Conservation (phyloP, 2,888 invertebrate genomes). For the Megaustenia siamemsis region DNA sequence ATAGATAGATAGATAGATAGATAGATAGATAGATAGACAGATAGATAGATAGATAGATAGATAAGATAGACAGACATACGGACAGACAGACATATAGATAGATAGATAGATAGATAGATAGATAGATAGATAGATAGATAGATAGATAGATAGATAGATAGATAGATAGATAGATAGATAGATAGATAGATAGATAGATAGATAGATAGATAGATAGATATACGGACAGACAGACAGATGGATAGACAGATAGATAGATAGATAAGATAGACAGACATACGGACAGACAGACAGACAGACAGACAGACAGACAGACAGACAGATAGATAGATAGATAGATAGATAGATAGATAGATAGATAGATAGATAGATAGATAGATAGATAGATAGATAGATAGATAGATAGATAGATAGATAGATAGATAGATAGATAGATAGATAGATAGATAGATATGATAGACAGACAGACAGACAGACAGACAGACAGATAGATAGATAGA, state of each 20-base stretch:
- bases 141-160: not conserved
- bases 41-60: not conserved
- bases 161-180: conserved; percentile 9
- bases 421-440: conserved; percentile 9
- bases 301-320: no score
- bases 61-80: conserved; percentile 4
- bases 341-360: not conserved
- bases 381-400: conserved; percentile 1
- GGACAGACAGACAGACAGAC: no score
- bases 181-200: conserved; percentile 9
- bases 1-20: not conserved
- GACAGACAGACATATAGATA: conserved; percentile 2
- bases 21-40: no score
- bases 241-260: no score
- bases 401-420: conserved; percentile 9
- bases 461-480: no score
- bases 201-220: no score
- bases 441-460: no score
- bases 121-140: not conserved
- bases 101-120: not conserved
- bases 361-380: conserved; percentile 4
- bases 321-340: no score
- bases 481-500: no score
- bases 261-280: no score
- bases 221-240: not conserved